Evolutionary conservation across 2,888 invertebrate genomes (phyloP).

Genomic region (Camponotus fellah): DNA sequence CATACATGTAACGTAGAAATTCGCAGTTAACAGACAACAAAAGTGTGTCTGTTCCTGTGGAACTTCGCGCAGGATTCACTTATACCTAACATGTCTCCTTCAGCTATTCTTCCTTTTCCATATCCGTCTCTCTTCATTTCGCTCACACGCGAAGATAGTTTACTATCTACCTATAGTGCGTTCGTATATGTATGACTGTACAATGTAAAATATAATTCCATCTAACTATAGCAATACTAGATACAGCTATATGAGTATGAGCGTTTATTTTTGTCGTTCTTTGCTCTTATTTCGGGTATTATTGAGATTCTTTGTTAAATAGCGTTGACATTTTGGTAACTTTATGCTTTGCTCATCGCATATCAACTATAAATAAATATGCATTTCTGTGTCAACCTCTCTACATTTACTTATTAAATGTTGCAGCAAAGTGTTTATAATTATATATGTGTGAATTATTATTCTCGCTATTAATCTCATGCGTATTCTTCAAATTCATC

Average conservation of each 20-base stretch:
- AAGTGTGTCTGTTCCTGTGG: constrained; percentile 49
- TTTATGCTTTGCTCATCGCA: not conserved
- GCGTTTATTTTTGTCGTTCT: constrained; percentile 65
- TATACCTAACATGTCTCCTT: not conserved
- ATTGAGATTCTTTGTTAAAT: constrained; percentile 25
- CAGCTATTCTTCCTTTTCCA: not conserved
- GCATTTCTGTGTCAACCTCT: not conserved
- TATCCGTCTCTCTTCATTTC: not conserved
- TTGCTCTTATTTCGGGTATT: constrained; percentile 22
- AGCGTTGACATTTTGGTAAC: constrained; percentile 20
- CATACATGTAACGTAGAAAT: constrained; percentile 52
- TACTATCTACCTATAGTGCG: constrained; percentile 78
- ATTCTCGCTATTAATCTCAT: not conserved
- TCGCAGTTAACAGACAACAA: constrained; percentile 54
- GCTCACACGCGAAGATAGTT: constrained; percentile 69
- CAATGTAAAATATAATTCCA: constrained; percentile 86
- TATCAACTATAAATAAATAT: constrained; percentile 25
- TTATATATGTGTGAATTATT: constrained; percentile 3
- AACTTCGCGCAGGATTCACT: constrained; percentile 26
- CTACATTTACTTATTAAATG: constrained; percentile 15
- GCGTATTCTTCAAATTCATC: not conserved
- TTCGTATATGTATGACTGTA: constrained; percentile 81
- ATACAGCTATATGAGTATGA: constrained; percentile 75
- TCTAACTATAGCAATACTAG: constrained; percentile 83
- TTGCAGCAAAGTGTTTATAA: constrained; percentile 18